Evolutionary conservation across 2,888 invertebrate species (phyloP).

Genomic region (Cephus pulcher): DNA sequence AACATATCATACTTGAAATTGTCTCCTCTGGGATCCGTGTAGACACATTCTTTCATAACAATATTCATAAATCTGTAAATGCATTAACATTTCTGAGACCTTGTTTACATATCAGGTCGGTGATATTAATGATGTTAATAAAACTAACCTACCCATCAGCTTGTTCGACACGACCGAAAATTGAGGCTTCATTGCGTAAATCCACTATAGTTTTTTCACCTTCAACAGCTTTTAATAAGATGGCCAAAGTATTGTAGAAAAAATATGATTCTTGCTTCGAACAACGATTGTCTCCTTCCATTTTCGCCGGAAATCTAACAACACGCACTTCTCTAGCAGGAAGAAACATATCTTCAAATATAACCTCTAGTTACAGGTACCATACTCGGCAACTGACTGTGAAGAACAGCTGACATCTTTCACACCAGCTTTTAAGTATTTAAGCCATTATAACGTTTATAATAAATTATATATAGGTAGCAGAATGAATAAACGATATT

Average conservation of each 20-base stretch:
- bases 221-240: slow-evolving; percentile 74
- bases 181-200: slow-evolving; percentile 74
- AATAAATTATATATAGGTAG: not conserved
- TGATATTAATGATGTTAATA: slow-evolving; percentile 6
- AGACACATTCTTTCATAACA: slow-evolving; percentile 73
- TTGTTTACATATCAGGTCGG: not conserved
- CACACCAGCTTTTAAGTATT: too few species aligned
- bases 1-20: slow-evolving; percentile 73
- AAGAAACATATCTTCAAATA: not conserved
- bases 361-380: not conserved
- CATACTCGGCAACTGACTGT: not conserved
- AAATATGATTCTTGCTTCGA: slow-evolving; percentile 56
- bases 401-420: not conserved
- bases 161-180: slow-evolving; percentile 72
- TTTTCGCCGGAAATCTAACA: not conserved
- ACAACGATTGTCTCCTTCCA: slow-evolving; percentile 14
- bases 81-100: slow-evolving; percentile 12
- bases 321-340: not conserved
- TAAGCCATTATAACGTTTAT: not conserved
- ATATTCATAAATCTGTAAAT: slow-evolving; percentile 76
- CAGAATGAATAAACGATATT: slow-evolving; percentile 4
- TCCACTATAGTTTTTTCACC: slow-evolving; percentile 74
- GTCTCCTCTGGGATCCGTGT: slow-evolving; percentile 73
- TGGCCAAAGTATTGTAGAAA: slow-evolving; percentile 73
- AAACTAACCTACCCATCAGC: slow-evolving; percentile 73